These are phyloP conservation scores for Neoitamus cyanurus DNA, from an alignment of 2,888 invertebrate species.

Conservation along the genomic window DNA sequence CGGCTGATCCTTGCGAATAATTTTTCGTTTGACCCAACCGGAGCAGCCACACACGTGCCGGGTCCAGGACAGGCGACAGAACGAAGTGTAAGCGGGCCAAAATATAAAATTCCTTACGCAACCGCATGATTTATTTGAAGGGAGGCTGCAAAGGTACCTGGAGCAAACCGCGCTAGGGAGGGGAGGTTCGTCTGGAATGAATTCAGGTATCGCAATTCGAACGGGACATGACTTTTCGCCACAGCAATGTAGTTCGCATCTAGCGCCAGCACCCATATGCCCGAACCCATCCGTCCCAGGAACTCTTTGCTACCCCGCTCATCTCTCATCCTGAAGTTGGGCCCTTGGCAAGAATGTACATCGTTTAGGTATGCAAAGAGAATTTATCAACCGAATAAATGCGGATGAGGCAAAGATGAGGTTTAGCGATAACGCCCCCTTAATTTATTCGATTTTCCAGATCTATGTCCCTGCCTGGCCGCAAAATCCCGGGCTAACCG, in stretches of 20 bases:
- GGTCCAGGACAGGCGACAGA: background rate
- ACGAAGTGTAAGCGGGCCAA: background rate
- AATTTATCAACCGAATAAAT: constrained; percentile 44
- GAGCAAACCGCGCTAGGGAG: background rate
- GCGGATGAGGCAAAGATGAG: constrained; percentile 44
- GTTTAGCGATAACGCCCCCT: constrained; percentile 42
- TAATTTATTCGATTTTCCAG: constrained; percentile 45
- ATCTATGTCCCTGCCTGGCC: constrained; percentile 16
- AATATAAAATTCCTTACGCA: constrained; percentile 46
- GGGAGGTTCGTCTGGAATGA: constrained; percentile 18
- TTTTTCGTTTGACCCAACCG: constrained; percentile 37
- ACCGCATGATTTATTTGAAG: constrained; percentile 42
- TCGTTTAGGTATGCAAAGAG: constrained; percentile 43
- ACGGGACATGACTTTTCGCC: constrained; percentile 32
- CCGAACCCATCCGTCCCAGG: background rate
- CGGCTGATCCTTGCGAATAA: constrained; percentile 27
- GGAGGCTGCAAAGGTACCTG: constrained; percentile 2
- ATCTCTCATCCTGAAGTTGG: background rate
- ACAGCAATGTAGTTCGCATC: background rate
- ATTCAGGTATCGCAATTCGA: constrained; percentile 35
- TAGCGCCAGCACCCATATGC: background rate
- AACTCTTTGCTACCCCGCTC: background rate
- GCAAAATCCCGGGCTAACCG: background rate
- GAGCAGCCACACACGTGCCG: constrained; percentile 9
- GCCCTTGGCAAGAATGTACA: constrained; percentile 30